Percentiles rank a stretch among this genome's conserved stretches.
These are phyloP conservation scores for Oxyscelio sp. DNA, from an alignment of 2,888 invertebrate species.

Conservation along the genomic window DNA sequence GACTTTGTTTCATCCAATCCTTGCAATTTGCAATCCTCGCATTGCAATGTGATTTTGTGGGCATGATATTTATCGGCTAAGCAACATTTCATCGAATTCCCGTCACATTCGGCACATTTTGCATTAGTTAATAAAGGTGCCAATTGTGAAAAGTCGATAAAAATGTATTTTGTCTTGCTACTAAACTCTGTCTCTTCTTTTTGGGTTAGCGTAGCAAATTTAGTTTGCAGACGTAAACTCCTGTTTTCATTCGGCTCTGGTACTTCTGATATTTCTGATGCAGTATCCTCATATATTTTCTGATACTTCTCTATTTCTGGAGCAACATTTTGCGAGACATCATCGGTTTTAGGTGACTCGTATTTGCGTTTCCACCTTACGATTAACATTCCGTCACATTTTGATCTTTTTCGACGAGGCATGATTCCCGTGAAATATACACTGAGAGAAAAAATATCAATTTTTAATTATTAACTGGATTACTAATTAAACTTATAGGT, in stretches of 20 bases:
- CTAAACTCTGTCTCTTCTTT: not conserved
- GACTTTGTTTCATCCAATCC: not conserved
- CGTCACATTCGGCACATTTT: conserved; percentile 32
- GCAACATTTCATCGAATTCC: conserved; percentile 28
- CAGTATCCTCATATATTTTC: not conserved
- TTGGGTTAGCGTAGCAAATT: not conserved
- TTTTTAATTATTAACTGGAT: not conserved
- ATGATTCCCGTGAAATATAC: not conserved
- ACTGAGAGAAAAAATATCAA: not conserved
- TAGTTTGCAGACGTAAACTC: conserved; percentile 8
- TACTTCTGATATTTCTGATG: conserved; percentile 1
- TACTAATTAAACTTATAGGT: not conserved
- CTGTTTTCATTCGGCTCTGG: conserved; percentile 5
- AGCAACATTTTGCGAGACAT: not conserved
- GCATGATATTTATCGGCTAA: conserved; percentile 27
- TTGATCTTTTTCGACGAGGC: not conserved
- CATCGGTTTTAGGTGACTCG: not conserved
- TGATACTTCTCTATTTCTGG: not conserved
- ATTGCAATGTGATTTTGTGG: conserved; percentile 27
- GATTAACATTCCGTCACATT: not conserved
- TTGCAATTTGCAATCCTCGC: conserved; percentile 30
- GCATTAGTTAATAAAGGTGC: conserved; percentile 18
- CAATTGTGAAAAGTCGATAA: conserved; percentile 20
- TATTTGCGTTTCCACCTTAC: not conserved
- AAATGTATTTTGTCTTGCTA: conserved; percentile 1